Conservation (phyloP, 2,888 invertebrate species). For the Pristionchus maxplancki region DNA sequence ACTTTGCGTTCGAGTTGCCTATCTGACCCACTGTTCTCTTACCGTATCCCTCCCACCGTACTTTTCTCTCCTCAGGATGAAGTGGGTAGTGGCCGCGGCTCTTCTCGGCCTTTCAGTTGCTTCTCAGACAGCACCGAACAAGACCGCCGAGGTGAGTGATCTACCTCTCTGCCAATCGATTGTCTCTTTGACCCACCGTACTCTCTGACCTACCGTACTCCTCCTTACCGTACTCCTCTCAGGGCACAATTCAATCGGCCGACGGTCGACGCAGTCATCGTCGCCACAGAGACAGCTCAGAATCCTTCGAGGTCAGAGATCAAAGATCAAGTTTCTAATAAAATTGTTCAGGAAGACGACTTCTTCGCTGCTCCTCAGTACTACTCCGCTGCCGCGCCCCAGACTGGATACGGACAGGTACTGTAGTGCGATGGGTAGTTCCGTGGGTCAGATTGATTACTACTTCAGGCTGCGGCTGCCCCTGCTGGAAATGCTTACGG, state of each 20-base stretch:
- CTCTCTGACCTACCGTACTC: background rate
- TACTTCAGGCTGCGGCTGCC: background rate
- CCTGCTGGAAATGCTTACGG: conserved; percentile 15
- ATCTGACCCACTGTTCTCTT: background rate
- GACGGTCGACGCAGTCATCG: conserved; percentile 37
- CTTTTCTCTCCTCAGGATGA: background rate
- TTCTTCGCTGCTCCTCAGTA: background rate
- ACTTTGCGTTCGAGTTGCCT: background rate
- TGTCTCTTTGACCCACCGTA: background rate
- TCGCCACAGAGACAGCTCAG: conserved; percentile 12
- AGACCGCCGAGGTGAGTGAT: background rate
- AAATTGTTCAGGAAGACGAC: conserved; percentile 27
- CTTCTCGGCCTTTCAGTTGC: background rate
- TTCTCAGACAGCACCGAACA: background rate
- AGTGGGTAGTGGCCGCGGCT: conserved; percentile 36
- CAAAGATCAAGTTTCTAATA: background rate
- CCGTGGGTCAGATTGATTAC: background rate
- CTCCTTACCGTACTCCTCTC: conserved; percentile 17
- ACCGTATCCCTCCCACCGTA: background rate
- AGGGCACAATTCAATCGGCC: background rate
- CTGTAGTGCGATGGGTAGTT: too few species aligned
- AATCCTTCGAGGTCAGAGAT: conserved; percentile 34
- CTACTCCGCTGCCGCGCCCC: background rate
- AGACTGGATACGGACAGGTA: conserved; percentile 40
- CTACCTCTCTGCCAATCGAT: background rate